Percentiles rank a stretch among this genome's conserved stretches.
phyloP scores from a whole-genome alignment of 2,113 vertebrate species.

The Daubentonia madagascariensis region DNA sequence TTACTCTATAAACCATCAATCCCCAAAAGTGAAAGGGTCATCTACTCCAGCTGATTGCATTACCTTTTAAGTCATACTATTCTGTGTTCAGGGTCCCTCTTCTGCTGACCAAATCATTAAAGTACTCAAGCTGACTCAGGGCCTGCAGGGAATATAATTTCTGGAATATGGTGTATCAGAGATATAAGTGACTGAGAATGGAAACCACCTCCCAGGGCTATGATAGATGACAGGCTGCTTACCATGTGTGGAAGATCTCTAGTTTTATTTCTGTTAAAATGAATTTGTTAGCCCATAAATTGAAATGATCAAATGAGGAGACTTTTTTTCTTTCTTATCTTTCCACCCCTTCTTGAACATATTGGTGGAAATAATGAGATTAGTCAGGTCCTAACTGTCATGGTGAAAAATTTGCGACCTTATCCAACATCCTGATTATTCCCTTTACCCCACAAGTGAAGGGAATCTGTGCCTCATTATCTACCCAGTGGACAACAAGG shows the following conservation, averaged over 20 bases:
- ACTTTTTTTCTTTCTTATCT: neutral
- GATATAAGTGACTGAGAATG: neutral
- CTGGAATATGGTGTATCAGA: neutral
- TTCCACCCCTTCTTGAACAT: neutral
- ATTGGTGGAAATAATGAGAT: constrained; percentile 41
- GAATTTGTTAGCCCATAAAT: constrained; percentile 1
- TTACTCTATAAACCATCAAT: neutral
- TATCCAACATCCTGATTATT: neutral
- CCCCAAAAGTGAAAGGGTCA: neutral
- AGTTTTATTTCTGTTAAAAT: neutral
- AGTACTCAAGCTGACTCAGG: neutral
- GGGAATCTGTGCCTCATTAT: constrained; percentile 2
- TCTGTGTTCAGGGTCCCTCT: neutral
- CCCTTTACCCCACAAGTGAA: neutral
- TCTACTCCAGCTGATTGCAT: neutral
- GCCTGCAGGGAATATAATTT: neutral
- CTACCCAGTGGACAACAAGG: neutral
- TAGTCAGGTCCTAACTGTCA: constrained; percentile 32
- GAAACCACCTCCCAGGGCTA: neutral
- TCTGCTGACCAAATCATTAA: neutral
- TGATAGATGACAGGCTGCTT: neutral
- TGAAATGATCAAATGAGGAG: neutral
- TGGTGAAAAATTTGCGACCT: constrained; percentile 33
- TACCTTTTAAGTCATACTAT: neutral
- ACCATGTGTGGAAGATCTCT: neutral